Conservation (phyloP, 2,113 vertebrate genomes). For the Agapornis roseicollis region DNA sequence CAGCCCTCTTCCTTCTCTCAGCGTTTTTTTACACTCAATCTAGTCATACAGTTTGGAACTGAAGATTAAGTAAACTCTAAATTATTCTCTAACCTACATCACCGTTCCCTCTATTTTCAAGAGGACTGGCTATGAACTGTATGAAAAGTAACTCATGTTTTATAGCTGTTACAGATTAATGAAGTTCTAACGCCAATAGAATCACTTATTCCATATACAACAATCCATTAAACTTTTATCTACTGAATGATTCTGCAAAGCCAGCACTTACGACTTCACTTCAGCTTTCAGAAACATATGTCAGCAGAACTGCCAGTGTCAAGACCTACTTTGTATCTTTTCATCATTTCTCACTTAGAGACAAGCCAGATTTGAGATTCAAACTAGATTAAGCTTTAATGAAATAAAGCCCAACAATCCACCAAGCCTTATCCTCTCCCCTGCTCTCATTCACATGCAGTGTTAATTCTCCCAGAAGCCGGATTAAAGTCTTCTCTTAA, state of each 20-base stretch:
- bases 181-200: neutral
- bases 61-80: neutral
- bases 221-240: neutral
- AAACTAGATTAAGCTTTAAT: neutral
- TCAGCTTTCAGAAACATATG: neutral
- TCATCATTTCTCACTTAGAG: neutral
- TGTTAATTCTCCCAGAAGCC: conserved; percentile 12
- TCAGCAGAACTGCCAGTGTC: neutral
- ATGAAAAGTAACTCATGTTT: neutral
- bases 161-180: neutral
- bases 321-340: neutral
- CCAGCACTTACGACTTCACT: neutral
- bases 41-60: neutral
- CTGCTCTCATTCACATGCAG: neutral
- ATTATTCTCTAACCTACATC: neutral
- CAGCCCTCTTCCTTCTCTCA: neutral
- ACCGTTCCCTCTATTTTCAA: neutral
- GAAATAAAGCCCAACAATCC: neutral
- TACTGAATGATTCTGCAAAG: neutral
- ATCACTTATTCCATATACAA: neutral
- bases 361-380: neutral
- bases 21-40: neutral
- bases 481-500: conserved; percentile 37
- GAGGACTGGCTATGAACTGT: neutral
- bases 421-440: neutral